Conservation (phyloP, 37 sponge, comb jelly and placozoan genomes). For the Hexactinellida sp. region DNA sequence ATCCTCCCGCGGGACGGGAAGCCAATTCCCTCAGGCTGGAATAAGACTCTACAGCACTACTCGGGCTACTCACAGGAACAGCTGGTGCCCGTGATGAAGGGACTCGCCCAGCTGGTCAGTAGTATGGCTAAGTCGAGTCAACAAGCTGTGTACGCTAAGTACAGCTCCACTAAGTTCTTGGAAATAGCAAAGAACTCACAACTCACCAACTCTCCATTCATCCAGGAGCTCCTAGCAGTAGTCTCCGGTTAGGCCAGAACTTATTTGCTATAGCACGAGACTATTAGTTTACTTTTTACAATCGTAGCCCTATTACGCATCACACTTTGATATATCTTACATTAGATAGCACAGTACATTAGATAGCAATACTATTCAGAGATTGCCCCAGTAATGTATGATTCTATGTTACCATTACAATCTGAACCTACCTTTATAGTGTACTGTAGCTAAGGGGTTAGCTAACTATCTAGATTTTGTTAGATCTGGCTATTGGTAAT, state of each 20-base stretch:
- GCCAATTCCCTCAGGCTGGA: slow-evolving; percentile 21
- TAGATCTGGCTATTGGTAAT: too few species aligned
- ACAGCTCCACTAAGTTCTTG: slow-evolving; percentile 63
- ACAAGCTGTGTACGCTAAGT: slow-evolving; percentile 84
- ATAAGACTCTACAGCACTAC: slow-evolving; percentile 53
- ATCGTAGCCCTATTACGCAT: not conserved
- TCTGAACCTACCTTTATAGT: not conserved
- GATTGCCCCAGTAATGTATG: slow-evolving; percentile 1
- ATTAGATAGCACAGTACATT: not conserved
- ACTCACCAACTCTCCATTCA: slow-evolving; percentile 20
- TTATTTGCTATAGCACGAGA: not conserved
- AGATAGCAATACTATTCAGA: not conserved
- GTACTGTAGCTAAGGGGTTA: too few species aligned
- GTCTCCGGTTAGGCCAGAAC: not conserved
- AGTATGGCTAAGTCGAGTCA: slow-evolving; percentile 57
- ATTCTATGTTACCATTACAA: slow-evolving; percentile 13
- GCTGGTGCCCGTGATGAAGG: slow-evolving; percentile 41
- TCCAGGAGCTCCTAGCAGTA: not conserved
- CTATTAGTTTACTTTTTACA: not conserved
- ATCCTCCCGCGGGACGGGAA: not conserved
- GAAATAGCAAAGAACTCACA: slow-evolving; percentile 34
- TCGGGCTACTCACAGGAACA: slow-evolving; percentile 51
- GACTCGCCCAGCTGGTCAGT: slow-evolving; percentile 50
- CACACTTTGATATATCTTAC: not conserved
- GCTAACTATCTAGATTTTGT: too few species aligned